Evolutionary conservation across 2,113 vertebrate species (phyloP).

Genomic region (Gobio gobio): DNA sequence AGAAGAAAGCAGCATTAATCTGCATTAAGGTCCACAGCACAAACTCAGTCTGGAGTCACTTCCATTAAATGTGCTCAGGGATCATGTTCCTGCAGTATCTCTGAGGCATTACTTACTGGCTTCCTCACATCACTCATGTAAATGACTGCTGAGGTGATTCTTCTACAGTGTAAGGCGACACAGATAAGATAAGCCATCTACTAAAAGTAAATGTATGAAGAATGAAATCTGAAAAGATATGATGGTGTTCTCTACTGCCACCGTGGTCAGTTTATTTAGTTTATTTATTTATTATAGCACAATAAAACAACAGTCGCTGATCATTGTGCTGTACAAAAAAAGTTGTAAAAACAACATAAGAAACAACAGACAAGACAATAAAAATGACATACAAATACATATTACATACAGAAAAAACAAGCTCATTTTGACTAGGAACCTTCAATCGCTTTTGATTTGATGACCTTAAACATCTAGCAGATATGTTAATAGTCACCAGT

Average conservation of each 20-base stretch:
- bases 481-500: not conserved
- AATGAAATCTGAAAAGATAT: not conserved
- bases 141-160: not conserved
- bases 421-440: not conserved
- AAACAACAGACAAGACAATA: not conserved
- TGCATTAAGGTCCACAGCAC: not conserved
- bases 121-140: not conserved
- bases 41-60: not conserved
- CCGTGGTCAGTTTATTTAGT: not conserved
- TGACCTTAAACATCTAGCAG: not conserved
- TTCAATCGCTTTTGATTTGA: not conserved
- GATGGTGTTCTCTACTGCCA: not conserved
- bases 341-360: not conserved
- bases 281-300: not conserved
- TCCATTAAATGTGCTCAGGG: slow-evolving; percentile 3
- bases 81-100: slow-evolving; percentile 1
- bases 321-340: not conserved
- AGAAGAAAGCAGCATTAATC: slow-evolving; percentile 47
- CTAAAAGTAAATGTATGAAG: not conserved
- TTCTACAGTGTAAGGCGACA: not conserved
- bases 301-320: not conserved
- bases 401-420: not conserved
- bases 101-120: not conserved
- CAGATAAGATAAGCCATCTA: not conserved
- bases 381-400: not conserved